Percentiles rank a stretch among this genome's conserved stretches.
phyloP scores from a whole-genome alignment of 1,140 invertebrate species.

The Zaprionus capensis region DNA sequence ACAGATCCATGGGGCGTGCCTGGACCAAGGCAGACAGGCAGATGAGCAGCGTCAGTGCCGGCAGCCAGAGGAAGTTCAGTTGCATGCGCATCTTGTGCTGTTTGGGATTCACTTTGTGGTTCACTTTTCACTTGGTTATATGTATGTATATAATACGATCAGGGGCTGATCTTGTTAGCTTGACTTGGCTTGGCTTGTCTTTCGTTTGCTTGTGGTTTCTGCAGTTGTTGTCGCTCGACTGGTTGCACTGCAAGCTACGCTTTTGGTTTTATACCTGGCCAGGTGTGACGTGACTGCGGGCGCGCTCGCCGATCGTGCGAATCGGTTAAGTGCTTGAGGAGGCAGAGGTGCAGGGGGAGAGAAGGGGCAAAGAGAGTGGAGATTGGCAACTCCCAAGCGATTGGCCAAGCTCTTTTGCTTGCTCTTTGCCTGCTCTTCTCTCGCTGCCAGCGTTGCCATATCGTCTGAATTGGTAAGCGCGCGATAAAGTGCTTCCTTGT shows the following conservation, averaged over 20 bases:
- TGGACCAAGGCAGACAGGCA: slow-evolving; percentile 7
- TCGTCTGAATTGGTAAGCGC: slow-evolving; percentile 1
- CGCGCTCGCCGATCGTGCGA: slow-evolving; percentile 24
- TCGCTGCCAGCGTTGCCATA: slow-evolving; percentile 17
- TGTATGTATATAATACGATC: too few relatives aligned
- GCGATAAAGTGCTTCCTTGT: neutral
- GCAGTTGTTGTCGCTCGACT: slow-evolving; percentile 50
- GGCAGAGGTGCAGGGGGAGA: neutral
- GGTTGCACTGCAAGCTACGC: slow-evolving; percentile 59
- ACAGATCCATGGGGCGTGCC: slow-evolving; percentile 76
- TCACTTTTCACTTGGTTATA: slow-evolving; percentile 13
- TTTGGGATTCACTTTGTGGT: slow-evolving; percentile 22
- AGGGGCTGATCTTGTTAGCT: slow-evolving; percentile 4
- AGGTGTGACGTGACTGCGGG: slow-evolving; percentile 52
- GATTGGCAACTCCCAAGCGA: neutral
- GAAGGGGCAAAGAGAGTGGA: neutral
- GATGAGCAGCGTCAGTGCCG: slow-evolving; percentile 26
- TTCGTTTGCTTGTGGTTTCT: slow-evolving; percentile 47
- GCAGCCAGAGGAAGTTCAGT: slow-evolving; percentile 37
- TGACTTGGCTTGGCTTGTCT: neutral
- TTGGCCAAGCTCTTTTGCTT: neutral
- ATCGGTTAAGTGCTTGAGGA: neutral
- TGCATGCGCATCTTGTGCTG: slow-evolving; percentile 9
- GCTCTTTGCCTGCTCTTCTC: slow-evolving; percentile 8
- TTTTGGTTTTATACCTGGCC: slow-evolving; percentile 69